These are phyloP conservation scores for Pammene aurita DNA, from an alignment of 2,888 invertebrate species.

Conservation along the genomic window DNA sequence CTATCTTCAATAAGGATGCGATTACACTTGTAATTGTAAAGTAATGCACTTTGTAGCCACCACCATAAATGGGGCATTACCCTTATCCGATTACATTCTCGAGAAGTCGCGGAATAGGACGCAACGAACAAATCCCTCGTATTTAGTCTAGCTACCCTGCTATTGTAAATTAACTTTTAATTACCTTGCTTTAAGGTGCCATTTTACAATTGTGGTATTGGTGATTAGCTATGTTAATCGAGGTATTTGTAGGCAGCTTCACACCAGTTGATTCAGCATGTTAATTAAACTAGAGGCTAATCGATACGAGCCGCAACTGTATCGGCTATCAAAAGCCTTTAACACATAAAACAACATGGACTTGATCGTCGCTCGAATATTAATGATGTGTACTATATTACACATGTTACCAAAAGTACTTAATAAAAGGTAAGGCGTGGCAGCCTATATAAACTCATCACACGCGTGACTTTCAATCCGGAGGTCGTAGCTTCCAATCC, in stretches of 20 bases:
- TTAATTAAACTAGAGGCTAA: slow-evolving; percentile 31
- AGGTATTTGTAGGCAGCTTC: slow-evolving; percentile 20
- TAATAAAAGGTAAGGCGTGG: not conserved
- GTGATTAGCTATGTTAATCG: slow-evolving; percentile 25
- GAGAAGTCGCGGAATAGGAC: slow-evolving; percentile 21
- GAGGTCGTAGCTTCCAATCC: too few species aligned
- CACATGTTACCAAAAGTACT: not conserved
- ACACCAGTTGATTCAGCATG: slow-evolving; percentile 27
- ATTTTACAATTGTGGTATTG: not conserved
- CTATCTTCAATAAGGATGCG: slow-evolving; percentile 59
- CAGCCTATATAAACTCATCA: too few species aligned
- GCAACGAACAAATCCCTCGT: slow-evolving; percentile 12
- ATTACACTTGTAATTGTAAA: slow-evolving; percentile 46
- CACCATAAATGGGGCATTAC: slow-evolving; percentile 38
- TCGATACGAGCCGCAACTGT: slow-evolving; percentile 20
- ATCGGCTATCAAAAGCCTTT: slow-evolving; percentile 9
- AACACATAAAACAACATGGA: slow-evolving; percentile 2
- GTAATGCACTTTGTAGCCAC: slow-evolving; percentile 31
- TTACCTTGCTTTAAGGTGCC: not conserved
- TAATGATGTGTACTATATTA: slow-evolving; percentile 1
- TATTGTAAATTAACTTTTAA: slow-evolving; percentile 1
- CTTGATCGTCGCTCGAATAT: not conserved
- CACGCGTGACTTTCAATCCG: too few species aligned
- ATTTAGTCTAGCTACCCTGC: not conserved
- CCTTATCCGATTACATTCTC: slow-evolving; percentile 36